Conservation (phyloP, 2,113 vertebrate species). For the Centropristis striata region DNA sequence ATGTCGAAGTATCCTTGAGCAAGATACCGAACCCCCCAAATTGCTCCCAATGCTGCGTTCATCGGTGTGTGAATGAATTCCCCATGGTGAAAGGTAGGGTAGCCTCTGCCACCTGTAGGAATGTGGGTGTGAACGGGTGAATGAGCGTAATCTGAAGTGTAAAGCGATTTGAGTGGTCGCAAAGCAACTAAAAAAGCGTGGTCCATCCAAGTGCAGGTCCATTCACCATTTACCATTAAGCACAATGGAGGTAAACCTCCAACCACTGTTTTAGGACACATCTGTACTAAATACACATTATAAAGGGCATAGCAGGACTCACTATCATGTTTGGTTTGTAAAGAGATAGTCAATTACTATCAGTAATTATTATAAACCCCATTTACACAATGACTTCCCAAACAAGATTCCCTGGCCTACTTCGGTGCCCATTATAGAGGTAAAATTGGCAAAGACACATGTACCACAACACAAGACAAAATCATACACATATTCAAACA, state of each 20-base stretch:
- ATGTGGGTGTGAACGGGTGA: no score
- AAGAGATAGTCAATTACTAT: no score
- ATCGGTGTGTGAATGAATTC: no score
- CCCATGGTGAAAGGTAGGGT: no score
- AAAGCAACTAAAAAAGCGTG: no score
- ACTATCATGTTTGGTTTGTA: neutral
- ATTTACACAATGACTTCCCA: neutral
- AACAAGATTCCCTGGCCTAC: neutral
- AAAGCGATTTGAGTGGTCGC: no score
- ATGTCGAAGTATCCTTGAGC: no score
- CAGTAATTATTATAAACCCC: neutral
- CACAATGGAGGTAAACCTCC: neutral
- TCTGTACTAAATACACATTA: neutral
- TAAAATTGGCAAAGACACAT: slow-evolving; percentile 15
- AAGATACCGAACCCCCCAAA: no score
- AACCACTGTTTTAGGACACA: neutral
- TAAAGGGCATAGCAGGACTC: neutral
- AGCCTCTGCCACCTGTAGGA: no score
- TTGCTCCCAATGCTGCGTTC: no score
- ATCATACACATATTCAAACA: neutral
- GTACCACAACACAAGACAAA: neutral
- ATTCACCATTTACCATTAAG: neutral
- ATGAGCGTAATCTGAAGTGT: no score
- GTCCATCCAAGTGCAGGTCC: no score
- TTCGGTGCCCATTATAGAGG: neutral